Evolutionary conservation across 2,888 invertebrate genomes (phyloP), one percentile per base, ranked within the genome.

Genomic region (Cerceris ruficornis): DNA sequence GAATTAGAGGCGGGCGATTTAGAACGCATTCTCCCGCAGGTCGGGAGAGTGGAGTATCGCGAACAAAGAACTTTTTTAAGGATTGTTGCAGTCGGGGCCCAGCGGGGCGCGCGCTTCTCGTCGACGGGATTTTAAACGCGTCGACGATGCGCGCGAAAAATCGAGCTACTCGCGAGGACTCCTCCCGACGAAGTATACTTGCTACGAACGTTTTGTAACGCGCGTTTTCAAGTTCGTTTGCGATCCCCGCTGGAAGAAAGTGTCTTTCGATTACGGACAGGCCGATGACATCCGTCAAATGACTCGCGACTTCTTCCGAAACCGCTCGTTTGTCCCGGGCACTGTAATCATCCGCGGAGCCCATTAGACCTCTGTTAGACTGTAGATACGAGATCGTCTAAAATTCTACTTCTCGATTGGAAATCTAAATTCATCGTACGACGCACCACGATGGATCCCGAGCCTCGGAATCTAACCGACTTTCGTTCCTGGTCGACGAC

Each of bases 271-370:
- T 46, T 46, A 46, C 46, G 46, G 46, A 11, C 11, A 77, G 52
- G 70, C 69, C 68, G 73, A 71, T 75, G 46, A 70, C 61, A 64
- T 69, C 59, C 55, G 46, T 42, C 13, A 11, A 61, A 54, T 75
- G 66, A 75, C 75, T 71, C 55, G 70, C 54, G 42, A 66, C 46
- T 75, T 75, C 41, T 28, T 46, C 46, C 50, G 49, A 54, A 75
- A 70, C 65, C 54, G 8, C 52, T 70, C 17, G 61, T 75, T 75
- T 78, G 69, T 64, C 50, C 72, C 67, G 81, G 83, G 75, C 75
- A 83, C 83, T 81, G 68, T 86, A 86, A 86, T 86, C 85, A 80
- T 82, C 76, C 69, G 59, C 65, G 80, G 81, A 79, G 28, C 77
- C 81, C 79, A 71, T 52, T 65, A 28, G 49, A 69, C 15, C 46